phyloP scores from a whole-genome alignment of 2,888 invertebrate genomes.

The Lucinisca nassula region DNA sequence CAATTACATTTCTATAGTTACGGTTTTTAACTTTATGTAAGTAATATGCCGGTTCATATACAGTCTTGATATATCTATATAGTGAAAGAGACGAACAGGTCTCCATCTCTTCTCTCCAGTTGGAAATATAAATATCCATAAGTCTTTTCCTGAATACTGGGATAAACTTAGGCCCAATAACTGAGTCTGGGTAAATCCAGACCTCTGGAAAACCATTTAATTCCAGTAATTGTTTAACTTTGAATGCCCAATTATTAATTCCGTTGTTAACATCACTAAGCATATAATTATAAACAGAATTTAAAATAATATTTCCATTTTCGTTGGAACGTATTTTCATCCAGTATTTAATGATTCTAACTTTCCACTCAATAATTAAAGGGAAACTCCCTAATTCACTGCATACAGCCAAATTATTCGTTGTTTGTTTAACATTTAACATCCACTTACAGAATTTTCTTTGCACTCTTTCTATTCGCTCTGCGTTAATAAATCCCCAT shows the following conservation, averaged over 20 bases:
- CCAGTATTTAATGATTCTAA: not conserved
- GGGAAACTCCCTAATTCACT: not conserved
- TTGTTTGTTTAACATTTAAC: not conserved
- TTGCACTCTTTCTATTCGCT: not conserved
- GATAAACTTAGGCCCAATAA: not conserved
- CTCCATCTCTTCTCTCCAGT: too few species aligned
- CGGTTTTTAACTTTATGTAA: too few species aligned
- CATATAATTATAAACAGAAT: too few species aligned
- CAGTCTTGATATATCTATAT: too few species aligned
- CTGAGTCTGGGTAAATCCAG: not conserved
- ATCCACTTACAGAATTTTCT: not conserved
- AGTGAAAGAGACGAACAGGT: too few species aligned
- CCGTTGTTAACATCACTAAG: not conserved
- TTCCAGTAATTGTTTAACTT: not conserved
- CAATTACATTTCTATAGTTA: too few species aligned
- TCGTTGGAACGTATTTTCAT: too few species aligned
- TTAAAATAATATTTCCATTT: too few species aligned
- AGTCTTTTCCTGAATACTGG: not conserved
- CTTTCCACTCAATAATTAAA: not conserved
- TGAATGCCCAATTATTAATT: not conserved
- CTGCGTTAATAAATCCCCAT: not conserved
- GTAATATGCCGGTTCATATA: too few species aligned
- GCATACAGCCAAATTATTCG: not conserved
- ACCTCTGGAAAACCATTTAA: not conserved
- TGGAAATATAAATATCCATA: not conserved